phyloP scores from a whole-genome alignment of 2,797 vertebrate species.

The Decapterus maruadsi region DNA sequence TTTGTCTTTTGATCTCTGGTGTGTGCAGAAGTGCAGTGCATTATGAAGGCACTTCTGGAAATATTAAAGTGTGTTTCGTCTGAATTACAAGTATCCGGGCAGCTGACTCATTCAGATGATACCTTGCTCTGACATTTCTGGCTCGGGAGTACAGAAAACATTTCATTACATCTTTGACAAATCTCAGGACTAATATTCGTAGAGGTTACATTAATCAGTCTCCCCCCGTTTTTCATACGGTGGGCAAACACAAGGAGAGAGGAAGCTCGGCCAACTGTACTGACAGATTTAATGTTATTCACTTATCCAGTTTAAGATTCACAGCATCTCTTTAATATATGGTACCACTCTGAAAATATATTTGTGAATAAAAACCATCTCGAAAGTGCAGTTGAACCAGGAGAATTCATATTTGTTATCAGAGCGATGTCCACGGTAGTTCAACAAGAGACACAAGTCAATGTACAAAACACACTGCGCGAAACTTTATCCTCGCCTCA shows the following conservation, averaged over 20 bases:
- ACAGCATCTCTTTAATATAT: conserved; percentile 41
- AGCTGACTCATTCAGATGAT: conserved; percentile 43
- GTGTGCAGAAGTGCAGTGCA: conserved; percentile 24
- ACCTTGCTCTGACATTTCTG: conserved; percentile 45
- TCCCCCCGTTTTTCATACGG: conserved; percentile 37
- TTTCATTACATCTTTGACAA: conserved; percentile 61
- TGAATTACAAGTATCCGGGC: conserved; percentile 46
- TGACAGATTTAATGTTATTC: conserved; percentile 50
- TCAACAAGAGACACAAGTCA: conserved; percentile 11
- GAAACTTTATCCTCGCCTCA: background rate
- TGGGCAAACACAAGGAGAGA: conserved; percentile 54
- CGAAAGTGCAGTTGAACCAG: background rate
- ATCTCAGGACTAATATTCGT: conserved; percentile 56
- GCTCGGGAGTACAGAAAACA: conserved; percentile 47
- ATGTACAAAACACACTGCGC: background rate
- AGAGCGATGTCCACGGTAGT: background rate
- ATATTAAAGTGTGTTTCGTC: conserved; percentile 61
- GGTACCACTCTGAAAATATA: conserved; percentile 28
- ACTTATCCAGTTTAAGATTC: conserved; percentile 41
- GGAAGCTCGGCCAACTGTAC: conserved; percentile 12
- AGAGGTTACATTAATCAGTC: conserved; percentile 63
- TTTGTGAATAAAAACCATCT: conserved; percentile 13
- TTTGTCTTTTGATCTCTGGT: conserved; percentile 45
- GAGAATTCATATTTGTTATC: background rate
- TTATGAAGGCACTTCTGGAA: conserved; percentile 52